Conservation (phyloP, 2,888 invertebrate genomes). For the Drosophila cognata region DNA sequence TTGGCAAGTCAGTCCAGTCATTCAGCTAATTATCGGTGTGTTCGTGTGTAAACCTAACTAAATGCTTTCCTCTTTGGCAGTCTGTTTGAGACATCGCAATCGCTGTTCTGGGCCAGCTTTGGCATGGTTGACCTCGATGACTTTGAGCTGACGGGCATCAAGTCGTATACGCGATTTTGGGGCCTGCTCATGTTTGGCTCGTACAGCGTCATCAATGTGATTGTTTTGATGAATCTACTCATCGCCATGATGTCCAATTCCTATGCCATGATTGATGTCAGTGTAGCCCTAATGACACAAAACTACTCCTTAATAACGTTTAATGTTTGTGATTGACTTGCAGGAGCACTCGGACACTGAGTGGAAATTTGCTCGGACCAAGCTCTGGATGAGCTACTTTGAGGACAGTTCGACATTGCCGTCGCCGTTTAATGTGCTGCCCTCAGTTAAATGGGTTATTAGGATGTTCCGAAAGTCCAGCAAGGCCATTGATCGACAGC, state of each 20-base stretch:
- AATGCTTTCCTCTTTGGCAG: slow-evolving; percentile 85
- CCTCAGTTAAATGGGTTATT: slow-evolving; percentile 92
- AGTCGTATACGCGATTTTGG: slow-evolving; percentile 97
- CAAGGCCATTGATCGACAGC: slow-evolving; percentile 84
- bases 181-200: slow-evolving; percentile 98
- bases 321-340: slow-evolving; percentile 20
- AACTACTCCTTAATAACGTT: background rate
- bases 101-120: slow-evolving; percentile 98
- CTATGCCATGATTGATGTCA: slow-evolving; percentile 95
- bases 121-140: slow-evolving; percentile 95
- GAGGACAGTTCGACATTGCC: slow-evolving; percentile 96
- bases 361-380: slow-evolving; percentile 98
- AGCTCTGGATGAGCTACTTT: slow-evolving; percentile 98
- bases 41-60: background rate
- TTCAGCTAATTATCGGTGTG: slow-evolving; percentile 50
- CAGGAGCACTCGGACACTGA: slow-evolving; percentile 97
- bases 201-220: slow-evolving; percentile 97
- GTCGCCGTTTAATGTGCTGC: slow-evolving; percentile 96
- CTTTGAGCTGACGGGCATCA: slow-evolving; percentile 95
- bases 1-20: slow-evolving; percentile 89
- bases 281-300: slow-evolving; percentile 72
- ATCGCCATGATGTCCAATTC: slow-evolving; percentile 99
- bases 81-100: slow-evolving; percentile 97
- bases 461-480: slow-evolving; percentile 88
- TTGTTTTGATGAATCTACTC: slow-evolving; percentile 95